phyloP scores from a whole-genome alignment of 1,140 invertebrate species.

The Reticulitermes speratus region DNA sequence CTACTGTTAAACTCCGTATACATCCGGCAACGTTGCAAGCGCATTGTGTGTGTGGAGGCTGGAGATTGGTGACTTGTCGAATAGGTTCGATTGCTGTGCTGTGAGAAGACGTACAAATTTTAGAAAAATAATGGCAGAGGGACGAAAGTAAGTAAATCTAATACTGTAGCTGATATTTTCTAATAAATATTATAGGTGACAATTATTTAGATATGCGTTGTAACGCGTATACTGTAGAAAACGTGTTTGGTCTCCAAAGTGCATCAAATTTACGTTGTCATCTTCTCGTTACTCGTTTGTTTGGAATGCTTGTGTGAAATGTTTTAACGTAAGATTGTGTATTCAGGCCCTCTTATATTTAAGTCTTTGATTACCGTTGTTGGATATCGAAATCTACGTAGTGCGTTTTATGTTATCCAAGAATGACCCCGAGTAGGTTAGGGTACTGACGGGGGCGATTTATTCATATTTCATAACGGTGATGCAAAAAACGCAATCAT shows the following conservation, averaged over 20 bases:
- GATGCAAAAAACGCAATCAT: too few relatives aligned
- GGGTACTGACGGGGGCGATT: not conserved
- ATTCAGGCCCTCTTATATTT: not conserved
- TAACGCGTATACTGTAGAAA: too few relatives aligned
- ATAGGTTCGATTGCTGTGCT: not conserved
- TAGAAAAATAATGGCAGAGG: conserved; percentile 31
- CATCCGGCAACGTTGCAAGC: not conserved
- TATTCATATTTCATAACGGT: not conserved
- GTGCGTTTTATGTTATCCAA: not conserved
- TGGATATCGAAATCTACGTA: not conserved
- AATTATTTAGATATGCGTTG: not conserved
- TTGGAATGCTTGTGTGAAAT: not conserved
- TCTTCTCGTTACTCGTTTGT: conserved; percentile 28
- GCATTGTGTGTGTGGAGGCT: not conserved
- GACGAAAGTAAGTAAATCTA: conserved; percentile 31
- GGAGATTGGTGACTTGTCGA: not conserved
- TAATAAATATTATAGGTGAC: not conserved
- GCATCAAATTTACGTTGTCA: conserved; percentile 31
- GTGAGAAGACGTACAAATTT: not conserved
- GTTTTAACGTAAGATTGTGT: not conserved
- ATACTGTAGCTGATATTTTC: too few relatives aligned
- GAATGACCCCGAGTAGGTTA: not conserved
- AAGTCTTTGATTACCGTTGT: not conserved
- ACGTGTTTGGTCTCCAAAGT: conserved; percentile 9
- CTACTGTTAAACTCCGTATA: not conserved